Base-by-base conservation (phyloP, 2,113 vertebrate genomes). In the Alosa alosa region DNA sequence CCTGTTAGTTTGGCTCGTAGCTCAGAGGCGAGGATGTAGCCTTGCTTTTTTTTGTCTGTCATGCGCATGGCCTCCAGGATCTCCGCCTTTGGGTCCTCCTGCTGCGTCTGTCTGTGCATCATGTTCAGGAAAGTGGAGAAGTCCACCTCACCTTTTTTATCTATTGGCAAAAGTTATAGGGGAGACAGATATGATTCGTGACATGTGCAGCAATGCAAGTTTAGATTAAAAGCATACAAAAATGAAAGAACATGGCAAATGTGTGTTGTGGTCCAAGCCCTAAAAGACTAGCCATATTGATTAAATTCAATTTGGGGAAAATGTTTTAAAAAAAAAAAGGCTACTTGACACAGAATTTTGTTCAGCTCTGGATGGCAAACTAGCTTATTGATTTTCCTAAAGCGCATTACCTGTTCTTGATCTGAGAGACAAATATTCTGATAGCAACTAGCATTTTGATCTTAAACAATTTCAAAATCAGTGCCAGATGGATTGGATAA, bases 91-190 rank as follows among this genome's bases (percentile, higher is more conserved):
- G 97, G 97, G 60, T 98, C 96, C 86, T 99, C 97, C 89, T 99
- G 98, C 89, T 97, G 96, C 83, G 92, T 95, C 90, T 99, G 98
- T 41, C 92, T 92, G 92, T 99, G 96, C 96, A 99, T 98, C 75
- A 99, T 97, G 17, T 93, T 97, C 89, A 99, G 95, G 92, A 99
- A 99, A 0, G 95, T 96, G 13, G 98, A 99, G 93, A 99, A 99
- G 86, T 99, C 98, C 93, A 99, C n/a, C 89, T 97, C 97, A 0
- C 95, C 95, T 0, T 85, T 90, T 86, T 92, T 95, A n/a, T 96
- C 98, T 90, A 46, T 81, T 17, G 25, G 25, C 2, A 13, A 78
- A 78, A 78, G 9, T 22, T 64, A n/a, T 31, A 36, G 13, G 72
- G 22, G 22, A n/a, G 60, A 64, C 52, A 68, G 9, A 13, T 68